phyloP scores from a whole-genome alignment of 2,113 vertebrate species.

The Panurus biarmicus region DNA sequence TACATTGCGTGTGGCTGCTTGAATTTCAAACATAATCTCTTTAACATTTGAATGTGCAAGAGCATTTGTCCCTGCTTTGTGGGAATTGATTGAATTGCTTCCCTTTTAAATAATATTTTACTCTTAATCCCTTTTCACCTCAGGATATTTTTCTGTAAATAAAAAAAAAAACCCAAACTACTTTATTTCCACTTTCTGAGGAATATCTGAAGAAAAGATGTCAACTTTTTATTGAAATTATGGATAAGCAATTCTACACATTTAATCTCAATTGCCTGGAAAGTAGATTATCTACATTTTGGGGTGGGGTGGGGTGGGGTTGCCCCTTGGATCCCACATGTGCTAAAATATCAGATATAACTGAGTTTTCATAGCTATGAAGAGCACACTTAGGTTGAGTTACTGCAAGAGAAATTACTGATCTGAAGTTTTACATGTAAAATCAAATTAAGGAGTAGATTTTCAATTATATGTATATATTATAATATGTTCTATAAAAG shows the following conservation, averaged over 20 bases:
- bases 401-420: background rate
- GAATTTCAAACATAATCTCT: background rate
- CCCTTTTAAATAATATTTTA: background rate
- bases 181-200: background rate
- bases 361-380: background rate
- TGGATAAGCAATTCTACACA: background rate
- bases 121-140: background rate
- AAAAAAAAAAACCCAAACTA: background rate
- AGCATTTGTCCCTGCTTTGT: background rate
- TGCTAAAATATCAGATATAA: background rate
- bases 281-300: background rate
- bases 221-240: background rate
- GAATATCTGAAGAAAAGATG: background rate
- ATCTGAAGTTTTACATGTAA: background rate
- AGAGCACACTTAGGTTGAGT: background rate
- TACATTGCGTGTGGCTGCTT: background rate
- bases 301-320: no score
- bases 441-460: background rate
- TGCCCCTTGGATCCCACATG: background rate
- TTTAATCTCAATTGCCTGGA: background rate
- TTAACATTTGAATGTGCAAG: background rate
- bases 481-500: background rate
- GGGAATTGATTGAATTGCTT: background rate
- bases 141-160: background rate
- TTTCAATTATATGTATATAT: background rate